Evolutionary conservation across 2,797 vertebrate species (phyloP).

Genomic region (Crenichthys baileyi): DNA sequence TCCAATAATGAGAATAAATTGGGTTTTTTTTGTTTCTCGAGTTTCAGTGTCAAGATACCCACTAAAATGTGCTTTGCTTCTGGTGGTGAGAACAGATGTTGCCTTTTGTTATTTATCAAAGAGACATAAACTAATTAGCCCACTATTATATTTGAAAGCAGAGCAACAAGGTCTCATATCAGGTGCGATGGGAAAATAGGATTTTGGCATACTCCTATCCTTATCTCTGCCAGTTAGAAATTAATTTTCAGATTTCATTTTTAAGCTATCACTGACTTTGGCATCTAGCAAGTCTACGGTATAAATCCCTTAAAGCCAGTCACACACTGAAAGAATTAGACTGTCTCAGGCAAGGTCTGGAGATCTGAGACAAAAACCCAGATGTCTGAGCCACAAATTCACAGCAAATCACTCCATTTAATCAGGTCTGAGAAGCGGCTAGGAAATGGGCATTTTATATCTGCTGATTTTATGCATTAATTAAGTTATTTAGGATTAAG

Average conservation of each 20-base stretch:
- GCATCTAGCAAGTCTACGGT: constrained; percentile 30
- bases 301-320: constrained; percentile 45
- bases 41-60: neutral
- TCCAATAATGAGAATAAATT: neutral
- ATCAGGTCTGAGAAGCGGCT: constrained; percentile 18
- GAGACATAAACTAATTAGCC: constrained; percentile 9
- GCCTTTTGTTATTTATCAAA: constrained; percentile 16
- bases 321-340: constrained; percentile 35
- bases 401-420: constrained; percentile 25
- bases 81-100: constrained; percentile 5
- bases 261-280: constrained; percentile 28
- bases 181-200: constrained; percentile 22
- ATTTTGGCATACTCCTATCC: constrained; percentile 21
- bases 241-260: constrained; percentile 30
- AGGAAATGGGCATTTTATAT: constrained; percentile 12
- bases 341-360: constrained; percentile 36
- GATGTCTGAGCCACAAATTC: constrained; percentile 21
- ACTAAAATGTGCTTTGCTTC: constrained; percentile 9
- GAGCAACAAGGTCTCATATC: neutral
- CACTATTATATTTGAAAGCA: constrained; percentile 13
- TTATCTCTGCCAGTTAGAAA: constrained; percentile 30
- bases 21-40: neutral
- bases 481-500: constrained; percentile 8
- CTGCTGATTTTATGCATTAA: constrained; percentile 20
- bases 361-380: constrained; percentile 43